Evolutionary conservation across 2,888 invertebrate species (phyloP).

Genomic region (Plutella xylostella): DNA sequence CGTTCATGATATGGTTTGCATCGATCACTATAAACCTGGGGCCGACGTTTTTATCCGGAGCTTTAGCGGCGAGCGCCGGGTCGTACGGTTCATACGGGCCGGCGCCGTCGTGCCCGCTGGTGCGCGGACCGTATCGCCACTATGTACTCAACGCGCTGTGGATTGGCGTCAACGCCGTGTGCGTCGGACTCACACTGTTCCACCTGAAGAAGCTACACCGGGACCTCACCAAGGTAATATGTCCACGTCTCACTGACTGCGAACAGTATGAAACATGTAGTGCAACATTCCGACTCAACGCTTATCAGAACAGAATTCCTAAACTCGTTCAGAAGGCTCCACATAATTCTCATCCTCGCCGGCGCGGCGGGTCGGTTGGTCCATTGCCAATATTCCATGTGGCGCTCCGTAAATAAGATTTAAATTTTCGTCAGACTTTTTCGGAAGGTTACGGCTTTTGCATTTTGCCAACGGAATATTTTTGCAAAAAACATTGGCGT

Average conservation of each 20-base stretch:
- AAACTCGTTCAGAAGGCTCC: background rate
- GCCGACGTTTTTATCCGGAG: constrained; percentile 87
- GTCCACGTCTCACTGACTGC: constrained; percentile 16
- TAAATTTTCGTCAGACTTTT: constrained; percentile 45
- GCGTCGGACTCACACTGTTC: constrained; percentile 84
- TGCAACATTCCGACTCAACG: background rate
- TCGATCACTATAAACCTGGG: constrained; percentile 92
- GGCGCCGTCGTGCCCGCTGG: constrained; percentile 86
- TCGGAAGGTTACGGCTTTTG: background rate
- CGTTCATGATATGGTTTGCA: constrained; percentile 95
- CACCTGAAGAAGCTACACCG: constrained; percentile 86
- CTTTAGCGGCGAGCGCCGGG: constrained; percentile 83
- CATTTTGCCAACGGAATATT: background rate
- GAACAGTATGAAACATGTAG: background rate
- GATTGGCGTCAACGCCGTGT: constrained; percentile 90
- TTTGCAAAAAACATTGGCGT: no score
- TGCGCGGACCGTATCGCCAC: constrained; percentile 89
- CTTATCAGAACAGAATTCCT: background rate
- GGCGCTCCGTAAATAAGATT: constrained; percentile 55
- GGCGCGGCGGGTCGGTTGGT: constrained; percentile 26
- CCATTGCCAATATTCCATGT: constrained; percentile 41
- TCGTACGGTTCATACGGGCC: constrained; percentile 74
- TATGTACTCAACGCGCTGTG: constrained; percentile 92
- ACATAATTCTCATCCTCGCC: background rate
- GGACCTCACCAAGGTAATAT: constrained; percentile 77